phyloP scores from a whole-genome alignment of 2,888 invertebrate genomes.

The Synanthedon tipuliformis region DNA sequence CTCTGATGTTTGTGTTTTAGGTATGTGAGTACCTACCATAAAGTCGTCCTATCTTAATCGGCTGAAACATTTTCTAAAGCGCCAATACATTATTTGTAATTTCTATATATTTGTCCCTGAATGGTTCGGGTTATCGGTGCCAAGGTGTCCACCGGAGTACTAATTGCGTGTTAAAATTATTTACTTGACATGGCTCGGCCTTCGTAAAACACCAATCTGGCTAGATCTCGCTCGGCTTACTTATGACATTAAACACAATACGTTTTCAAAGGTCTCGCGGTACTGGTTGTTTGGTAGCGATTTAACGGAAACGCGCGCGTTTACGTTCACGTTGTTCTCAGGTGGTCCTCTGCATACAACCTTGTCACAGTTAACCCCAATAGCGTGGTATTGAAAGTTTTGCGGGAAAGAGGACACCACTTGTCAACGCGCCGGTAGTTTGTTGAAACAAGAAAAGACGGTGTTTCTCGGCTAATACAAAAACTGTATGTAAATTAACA shows the following conservation, averaged over 20 bases:
- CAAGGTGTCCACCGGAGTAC: conserved; percentile 54
- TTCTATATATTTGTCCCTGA: conserved; percentile 31
- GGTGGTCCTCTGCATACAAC: conserved; percentile 50
- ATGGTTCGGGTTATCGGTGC: conserved; percentile 45
- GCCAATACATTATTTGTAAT: neutral
- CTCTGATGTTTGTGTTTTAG: too few relatives aligned
- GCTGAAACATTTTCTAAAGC: too few relatives aligned
- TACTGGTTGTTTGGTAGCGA: conserved; percentile 24
- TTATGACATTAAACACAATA: conserved; percentile 21
- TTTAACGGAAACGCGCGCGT: conserved; percentile 48
- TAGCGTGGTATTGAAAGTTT: conserved; percentile 42
- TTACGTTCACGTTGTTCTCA: conserved; percentile 39
- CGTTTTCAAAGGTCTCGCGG: conserved; percentile 19
- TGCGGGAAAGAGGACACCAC: conserved; percentile 43
- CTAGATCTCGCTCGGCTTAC: conserved; percentile 24
- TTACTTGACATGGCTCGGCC: conserved; percentile 63
- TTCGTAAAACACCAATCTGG: conserved; percentile 32
- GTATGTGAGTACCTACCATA: too few relatives aligned
- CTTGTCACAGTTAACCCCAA: conserved; percentile 52
- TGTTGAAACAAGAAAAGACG: neutral
- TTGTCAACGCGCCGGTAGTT: neutral
- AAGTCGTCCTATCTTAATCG: too few relatives aligned
- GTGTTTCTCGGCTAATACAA: neutral
- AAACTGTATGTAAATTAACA: neutral
- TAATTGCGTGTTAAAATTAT: conserved; percentile 63